phyloP scores from a whole-genome alignment of 1,140 invertebrate species.

The Caenorhabditis briggsae region DNA sequence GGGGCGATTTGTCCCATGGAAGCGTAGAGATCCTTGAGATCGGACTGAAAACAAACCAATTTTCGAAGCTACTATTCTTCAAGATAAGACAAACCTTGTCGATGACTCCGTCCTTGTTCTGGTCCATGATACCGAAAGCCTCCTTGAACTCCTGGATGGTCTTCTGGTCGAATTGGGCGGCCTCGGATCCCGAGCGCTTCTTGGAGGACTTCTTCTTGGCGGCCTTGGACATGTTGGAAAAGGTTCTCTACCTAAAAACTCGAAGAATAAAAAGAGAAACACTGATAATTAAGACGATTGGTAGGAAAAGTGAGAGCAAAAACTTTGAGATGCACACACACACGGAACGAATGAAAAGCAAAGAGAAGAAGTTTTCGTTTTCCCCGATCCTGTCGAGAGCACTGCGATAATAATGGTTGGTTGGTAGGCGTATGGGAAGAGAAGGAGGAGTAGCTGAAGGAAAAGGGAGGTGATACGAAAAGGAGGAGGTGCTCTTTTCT shows the following conservation, averaged over 20 bases:
- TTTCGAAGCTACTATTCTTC: neutral
- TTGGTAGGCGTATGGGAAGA: constrained; percentile 33
- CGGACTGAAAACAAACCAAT: constrained; percentile 81
- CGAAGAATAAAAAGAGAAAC: too few species aligned
- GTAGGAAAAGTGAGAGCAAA: neutral
- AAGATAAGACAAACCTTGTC: constrained; percentile 83
- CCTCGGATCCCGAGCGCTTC: constrained; percentile 77
- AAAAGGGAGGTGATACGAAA: constrained; percentile 32
- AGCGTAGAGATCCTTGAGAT: constrained; percentile 97
- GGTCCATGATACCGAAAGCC: constrained; percentile 99
- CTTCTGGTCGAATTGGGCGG: constrained; percentile 77
- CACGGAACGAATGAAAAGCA: neutral
- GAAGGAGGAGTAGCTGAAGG: constrained; percentile 46
- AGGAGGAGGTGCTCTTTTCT: constrained; percentile 24
- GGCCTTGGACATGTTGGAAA: constrained; percentile 68
- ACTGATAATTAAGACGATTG: neutral
- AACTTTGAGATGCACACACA: neutral
- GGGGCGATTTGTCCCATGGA: constrained; percentile 93
- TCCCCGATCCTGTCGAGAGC: constrained; percentile 39
- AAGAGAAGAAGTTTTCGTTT: neutral
- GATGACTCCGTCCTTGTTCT: constrained; percentile 98
- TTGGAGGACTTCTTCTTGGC: constrained; percentile 72
- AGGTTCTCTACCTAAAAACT: constrained; percentile 54
- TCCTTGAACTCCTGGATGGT: constrained; percentile 78
- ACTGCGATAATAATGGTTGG: constrained; percentile 46